phyloP scores from a whole-genome alignment of 2,888 invertebrate genomes.

The Ethmia dodecea region DNA sequence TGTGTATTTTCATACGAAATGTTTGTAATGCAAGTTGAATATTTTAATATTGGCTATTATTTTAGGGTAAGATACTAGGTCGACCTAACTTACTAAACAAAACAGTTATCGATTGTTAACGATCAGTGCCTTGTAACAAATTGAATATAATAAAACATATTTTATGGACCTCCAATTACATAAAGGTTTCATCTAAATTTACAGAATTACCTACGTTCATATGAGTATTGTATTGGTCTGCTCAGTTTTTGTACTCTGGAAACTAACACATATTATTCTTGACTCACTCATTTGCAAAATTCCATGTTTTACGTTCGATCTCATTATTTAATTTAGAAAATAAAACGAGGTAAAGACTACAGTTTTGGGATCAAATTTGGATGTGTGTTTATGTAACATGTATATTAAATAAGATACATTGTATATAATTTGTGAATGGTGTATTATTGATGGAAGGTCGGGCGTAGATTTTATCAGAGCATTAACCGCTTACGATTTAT shows the following conservation, averaged over 20 bases:
- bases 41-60: conserved; percentile 75
- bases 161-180: too few species aligned
- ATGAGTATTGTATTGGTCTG: too few species aligned
- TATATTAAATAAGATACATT: conserved; percentile 63
- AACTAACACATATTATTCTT: conserved; percentile 35
- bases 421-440: conserved; percentile 73
- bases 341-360: conserved; percentile 76
- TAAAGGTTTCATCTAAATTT: too few species aligned
- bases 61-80: conserved; percentile 61
- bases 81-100: conserved; percentile 55
- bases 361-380: conserved; percentile 76
- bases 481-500: conserved; percentile 57
- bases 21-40: conserved; percentile 65
- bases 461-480: conserved; percentile 54
- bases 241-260: too few species aligned
- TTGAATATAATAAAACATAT: conserved; percentile 46
- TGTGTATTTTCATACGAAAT: conserved; percentile 73
- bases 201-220: too few species aligned
- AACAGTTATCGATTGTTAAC: conserved; percentile 65
- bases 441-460: conserved; percentile 55
- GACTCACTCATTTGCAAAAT: conserved; percentile 50
- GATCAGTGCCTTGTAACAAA: conserved; percentile 63
- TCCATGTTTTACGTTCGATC: conserved; percentile 73
- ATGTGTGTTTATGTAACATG: conserved; percentile 74
- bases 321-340: conserved; percentile 77